Evolutionary conservation across 2,888 invertebrate genomes (phyloP).

Genomic region (Drosophila rellima): DNA sequence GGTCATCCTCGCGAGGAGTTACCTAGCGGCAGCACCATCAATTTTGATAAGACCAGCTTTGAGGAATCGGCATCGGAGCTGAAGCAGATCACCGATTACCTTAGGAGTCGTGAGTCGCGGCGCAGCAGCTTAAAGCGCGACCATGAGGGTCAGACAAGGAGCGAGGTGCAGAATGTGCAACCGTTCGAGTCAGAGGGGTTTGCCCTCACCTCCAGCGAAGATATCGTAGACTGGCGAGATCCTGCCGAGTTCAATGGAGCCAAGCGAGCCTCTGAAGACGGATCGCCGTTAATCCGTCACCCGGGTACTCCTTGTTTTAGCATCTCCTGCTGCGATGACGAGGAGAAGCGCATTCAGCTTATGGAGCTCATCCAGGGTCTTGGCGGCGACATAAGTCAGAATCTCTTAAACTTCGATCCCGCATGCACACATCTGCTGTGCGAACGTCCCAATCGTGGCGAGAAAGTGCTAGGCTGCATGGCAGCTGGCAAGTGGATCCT

Average conservation of each 20-base stretch:
- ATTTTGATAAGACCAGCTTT: constrained; percentile 84
- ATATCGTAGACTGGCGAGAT: constrained; percentile 92
- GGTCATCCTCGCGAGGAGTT: not conserved
- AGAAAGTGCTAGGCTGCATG: constrained; percentile 94
- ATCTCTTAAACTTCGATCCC: constrained; percentile 87
- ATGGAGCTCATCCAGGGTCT: constrained; percentile 73
- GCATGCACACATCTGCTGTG: constrained; percentile 92
- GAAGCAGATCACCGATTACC: constrained; percentile 83
- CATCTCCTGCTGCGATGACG: constrained; percentile 83
- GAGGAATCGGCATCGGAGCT: constrained; percentile 74
- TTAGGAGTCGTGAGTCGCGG: constrained; percentile 79
- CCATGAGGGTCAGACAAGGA: constrained; percentile 53
- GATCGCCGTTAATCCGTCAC: constrained; percentile 71
- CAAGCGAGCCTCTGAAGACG: constrained; percentile 24
- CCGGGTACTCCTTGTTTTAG: constrained; percentile 83
- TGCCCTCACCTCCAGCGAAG: constrained; percentile 85
- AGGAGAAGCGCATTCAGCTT: constrained; percentile 68
- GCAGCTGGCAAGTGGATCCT: constrained; percentile 96
- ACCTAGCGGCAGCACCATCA: constrained; percentile 68
- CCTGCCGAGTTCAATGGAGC: constrained; percentile 84
- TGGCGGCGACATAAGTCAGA: constrained; percentile 82
- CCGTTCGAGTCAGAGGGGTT: constrained; percentile 84
- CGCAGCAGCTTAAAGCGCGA: constrained; percentile 78
- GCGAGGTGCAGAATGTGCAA: constrained; percentile 76
- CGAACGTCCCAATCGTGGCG: constrained; percentile 91